Evolutionary conservation across 1,140 invertebrate species (phyloP), one percentile per base, ranked within the genome.

Genomic region (Leptinotarsa defecta): DNA sequence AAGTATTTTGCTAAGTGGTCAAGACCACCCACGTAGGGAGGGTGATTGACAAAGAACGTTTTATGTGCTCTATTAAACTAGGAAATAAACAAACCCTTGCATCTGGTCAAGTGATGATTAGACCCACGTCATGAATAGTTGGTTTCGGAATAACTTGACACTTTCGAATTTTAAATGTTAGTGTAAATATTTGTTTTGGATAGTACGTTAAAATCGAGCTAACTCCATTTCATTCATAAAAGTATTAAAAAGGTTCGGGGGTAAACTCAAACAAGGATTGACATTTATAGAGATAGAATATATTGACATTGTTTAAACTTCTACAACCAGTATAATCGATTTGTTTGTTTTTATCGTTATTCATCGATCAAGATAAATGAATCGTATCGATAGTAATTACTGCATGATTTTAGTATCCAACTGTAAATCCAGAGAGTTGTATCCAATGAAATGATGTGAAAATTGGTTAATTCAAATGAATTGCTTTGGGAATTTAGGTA

Each of bases 1-100:
- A 68, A 68, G 65, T 68, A 24, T 68, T 68, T 68, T 68, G 65
- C 65, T 68, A 64, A 64, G 65, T 68, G 65, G 65, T 68, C 43
- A 68, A 43, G 65, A 24, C 65, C 65, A 68, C 65, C 65, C 65
- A 57, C 34, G 8, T 5, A 68, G 65, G 24, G 20, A 24, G 65
- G 43, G 65, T 24, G 65, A n/a, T 24, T 68, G 27, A 68, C 65
- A 68, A 68, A 22, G 65, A 68, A 24, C 65, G 65, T 68, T 68
- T 68, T 24, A 68, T 68, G 17, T 68, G 65, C 65, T 68, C 65
- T 43, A 68, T 24, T 68, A 68, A 68, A 68, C 65, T 27, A 27
- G 65, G 65, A 68, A 68, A 68, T 43, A 68, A 68, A 68, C 65
- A 68, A 27, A 68, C 24, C 65, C 52, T 57, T 19, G n/a, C 52